Percentiles rank a stretch among this genome's conserved stretches.
phyloP scores from a whole-genome alignment of 2,113 vertebrate species.

The Illadopsis cleaveri region DNA sequence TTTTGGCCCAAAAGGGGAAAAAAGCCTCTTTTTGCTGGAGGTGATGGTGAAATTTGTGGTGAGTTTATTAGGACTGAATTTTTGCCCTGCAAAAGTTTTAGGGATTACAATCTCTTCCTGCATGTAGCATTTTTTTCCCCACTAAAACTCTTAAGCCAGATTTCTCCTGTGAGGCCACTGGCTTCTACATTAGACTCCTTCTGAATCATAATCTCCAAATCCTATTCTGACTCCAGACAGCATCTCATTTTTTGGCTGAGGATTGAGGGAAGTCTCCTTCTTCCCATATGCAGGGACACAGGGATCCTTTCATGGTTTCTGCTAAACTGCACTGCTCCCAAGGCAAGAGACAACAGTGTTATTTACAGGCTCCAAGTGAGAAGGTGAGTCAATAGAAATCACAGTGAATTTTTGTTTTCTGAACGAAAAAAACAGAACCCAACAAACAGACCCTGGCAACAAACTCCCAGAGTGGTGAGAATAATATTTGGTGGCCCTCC shows the following conservation, averaged over 20 bases:
- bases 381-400: neutral
- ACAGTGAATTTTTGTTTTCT: neutral
- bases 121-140: neutral
- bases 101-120: neutral
- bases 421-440: neutral
- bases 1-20: neutral
- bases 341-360: neutral
- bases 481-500: neutral
- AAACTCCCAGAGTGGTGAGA: neutral
- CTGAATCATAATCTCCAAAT: neutral
- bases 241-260: neutral
- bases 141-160: neutral
- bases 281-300: neutral
- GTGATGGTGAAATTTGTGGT: neutral
- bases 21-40: neutral
- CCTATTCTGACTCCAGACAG: neutral
- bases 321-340: neutral
- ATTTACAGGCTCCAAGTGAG: neutral
- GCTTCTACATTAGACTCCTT: neutral
- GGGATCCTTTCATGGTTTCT: neutral
- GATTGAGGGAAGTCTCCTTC: neutral
- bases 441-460: neutral
- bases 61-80: neutral
- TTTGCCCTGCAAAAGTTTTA: neutral
- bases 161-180: neutral